phyloP scores from a whole-genome alignment of 30 jellyfish, hydroid and myxozoan species.

The Aurelia coerulea region DNA sequence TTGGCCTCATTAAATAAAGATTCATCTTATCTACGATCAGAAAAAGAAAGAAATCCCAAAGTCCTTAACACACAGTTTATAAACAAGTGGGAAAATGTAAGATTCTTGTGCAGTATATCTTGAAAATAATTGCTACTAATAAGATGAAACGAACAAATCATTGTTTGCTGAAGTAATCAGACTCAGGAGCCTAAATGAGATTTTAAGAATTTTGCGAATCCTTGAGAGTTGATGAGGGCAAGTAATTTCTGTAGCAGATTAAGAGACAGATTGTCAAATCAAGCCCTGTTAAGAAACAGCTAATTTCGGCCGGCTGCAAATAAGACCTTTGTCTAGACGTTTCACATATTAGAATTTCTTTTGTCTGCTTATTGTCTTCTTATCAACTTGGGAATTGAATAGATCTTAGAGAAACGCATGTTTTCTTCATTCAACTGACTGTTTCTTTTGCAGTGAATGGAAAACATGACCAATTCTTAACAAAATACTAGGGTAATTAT shows the following conservation, averaged over 20 bases:
- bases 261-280: conserved; percentile 16
- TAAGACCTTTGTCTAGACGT: conserved; percentile 51
- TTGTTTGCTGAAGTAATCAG: neutral
- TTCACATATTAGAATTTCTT: conserved; percentile 21
- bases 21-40: no score
- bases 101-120: no score
- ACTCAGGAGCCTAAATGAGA: neutral
- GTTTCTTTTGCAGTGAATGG: conserved; percentile 1
- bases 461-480: conserved; percentile 9
- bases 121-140: no score
- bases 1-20: no score
- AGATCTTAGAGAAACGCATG: conserved; percentile 50
- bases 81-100: no score
- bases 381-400: conserved; percentile 23
- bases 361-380: conserved; percentile 44
- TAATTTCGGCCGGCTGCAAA: neutral
- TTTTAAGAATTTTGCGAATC: neutral
- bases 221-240: neutral
- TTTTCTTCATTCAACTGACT: conserved; percentile 9
- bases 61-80: no score
- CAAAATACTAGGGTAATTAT: neutral
- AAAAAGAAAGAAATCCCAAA: no score
- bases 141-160: no score
- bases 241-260: neutral
- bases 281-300: neutral